phyloP scores from a whole-genome alignment of 2,888 invertebrate genomes.

The Diadegma fenestrale region DNA sequence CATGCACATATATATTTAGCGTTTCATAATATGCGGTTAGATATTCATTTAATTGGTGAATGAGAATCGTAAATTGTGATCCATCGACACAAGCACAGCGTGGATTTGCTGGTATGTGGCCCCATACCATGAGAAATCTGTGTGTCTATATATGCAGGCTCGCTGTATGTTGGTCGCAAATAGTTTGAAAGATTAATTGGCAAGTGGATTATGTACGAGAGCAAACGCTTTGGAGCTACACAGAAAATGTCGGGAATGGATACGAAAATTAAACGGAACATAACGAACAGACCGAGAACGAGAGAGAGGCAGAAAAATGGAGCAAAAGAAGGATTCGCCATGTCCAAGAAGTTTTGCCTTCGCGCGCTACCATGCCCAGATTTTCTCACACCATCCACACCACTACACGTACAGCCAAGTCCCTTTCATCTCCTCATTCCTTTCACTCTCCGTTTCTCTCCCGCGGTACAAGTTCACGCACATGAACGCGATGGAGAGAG shows the following conservation, averaged over 20 bases:
- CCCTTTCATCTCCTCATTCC: conserved; percentile 49
- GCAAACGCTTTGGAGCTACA: conserved; percentile 47
- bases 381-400: conserved; percentile 65
- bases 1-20: conserved; percentile 27
- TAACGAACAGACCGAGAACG: conserved; percentile 13
- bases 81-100: conserved; percentile 32
- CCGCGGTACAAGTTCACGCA: conserved; percentile 26
- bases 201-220: conserved; percentile 58
- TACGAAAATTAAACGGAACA: conserved; percentile 60
- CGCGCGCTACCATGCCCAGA: conserved; percentile 42
- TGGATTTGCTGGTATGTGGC: neutral
- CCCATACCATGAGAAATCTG: neutral
- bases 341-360: conserved; percentile 61
- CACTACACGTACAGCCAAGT: conserved; percentile 26
- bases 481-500: conserved; percentile 66
- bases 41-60: conserved; percentile 61
- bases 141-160: conserved; percentile 15
- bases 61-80: conserved; percentile 60
- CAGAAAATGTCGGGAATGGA: conserved; percentile 45
- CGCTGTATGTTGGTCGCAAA: conserved; percentile 31
- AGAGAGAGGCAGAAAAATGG: conserved; percentile 16
- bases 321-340: conserved; percentile 45
- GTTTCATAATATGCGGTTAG: conserved; percentile 53
- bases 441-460: conserved; percentile 31
- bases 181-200: conserved; percentile 63